Evolutionary conservation across 2,797 vertebrate genomes (phyloP).

Genomic region (Coilia nasus): DNA sequence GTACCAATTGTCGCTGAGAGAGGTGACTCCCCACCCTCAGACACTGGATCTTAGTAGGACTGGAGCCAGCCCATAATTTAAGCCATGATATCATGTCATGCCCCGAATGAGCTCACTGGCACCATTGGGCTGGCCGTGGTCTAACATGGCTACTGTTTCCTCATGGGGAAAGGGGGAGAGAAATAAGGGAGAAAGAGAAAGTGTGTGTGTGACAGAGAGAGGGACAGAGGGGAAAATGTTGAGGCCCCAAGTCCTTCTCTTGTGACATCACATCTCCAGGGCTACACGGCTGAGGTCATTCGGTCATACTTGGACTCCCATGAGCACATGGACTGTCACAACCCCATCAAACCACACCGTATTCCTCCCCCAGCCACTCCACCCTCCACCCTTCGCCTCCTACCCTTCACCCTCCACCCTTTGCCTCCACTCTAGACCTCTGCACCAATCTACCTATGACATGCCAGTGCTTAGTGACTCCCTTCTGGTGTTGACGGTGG

Average conservation of each 20-base stretch:
- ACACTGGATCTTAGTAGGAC: background rate
- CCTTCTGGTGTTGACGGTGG: too few relatives aligned
- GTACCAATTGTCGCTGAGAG: background rate
- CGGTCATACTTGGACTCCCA: background rate
- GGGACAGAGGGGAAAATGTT: background rate
- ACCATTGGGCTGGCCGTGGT: constrained; percentile 23
- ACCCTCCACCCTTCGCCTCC: background rate
- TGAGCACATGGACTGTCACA: background rate
- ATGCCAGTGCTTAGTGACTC: too few relatives aligned
- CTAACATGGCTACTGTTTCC: constrained; percentile 19
- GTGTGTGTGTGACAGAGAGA: background rate
- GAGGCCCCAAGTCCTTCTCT: constrained; percentile 7
- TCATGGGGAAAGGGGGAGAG: constrained; percentile 21
- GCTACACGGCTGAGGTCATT: background rate
- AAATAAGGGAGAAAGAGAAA: background rate
- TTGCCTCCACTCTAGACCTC: background rate
- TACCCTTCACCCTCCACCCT: background rate
- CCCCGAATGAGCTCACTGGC: constrained; percentile 21
- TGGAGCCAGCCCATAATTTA: constrained; percentile 14
- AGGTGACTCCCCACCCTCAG: background rate
- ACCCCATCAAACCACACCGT: background rate
- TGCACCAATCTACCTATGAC: background rate
- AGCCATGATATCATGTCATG: constrained; percentile 3
- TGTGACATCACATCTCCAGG: constrained; percentile 19
- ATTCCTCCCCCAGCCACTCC: background rate